Evolutionary conservation across 2,113 vertebrate species (phyloP), one percentile per base, ranked within the genome.

Genomic region (Cisticola juncidis): DNA sequence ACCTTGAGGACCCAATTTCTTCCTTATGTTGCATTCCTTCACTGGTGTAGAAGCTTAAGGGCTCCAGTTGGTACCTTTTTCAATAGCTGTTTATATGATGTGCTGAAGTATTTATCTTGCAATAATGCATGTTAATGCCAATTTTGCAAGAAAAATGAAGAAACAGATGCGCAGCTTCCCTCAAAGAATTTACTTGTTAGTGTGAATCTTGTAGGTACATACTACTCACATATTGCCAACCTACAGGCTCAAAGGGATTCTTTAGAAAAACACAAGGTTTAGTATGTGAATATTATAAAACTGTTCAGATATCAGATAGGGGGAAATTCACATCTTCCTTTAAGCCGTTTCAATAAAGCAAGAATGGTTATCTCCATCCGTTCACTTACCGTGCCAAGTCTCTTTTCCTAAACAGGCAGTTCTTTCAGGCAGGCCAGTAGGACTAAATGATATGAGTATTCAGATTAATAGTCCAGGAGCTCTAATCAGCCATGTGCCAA

Each of bases 1-100:
- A 97, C 96, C 93, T 97, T 85, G 74, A 97, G 90, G 85, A 95
- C 70, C 69, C 96, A 89, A 94, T 97, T 96, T 96, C 87, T 97
- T 96, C 95, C 95, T 94, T 93, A 89, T 87, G 84, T 82, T 93
- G 58, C 90, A 42, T 95, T 96, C 81, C 54, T 92, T 83, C 76
- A 87, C 65, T 81, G 60, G 36, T 72, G 47, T 68, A 91, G 82
- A 92, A 87, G 93, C 94, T 96, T 93, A 95, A 93, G 83, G 78
- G 83, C 48, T 88, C 8, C 14, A 45, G 61, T 86, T 92, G 72
- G 36, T 88, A 93, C 80, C 50, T 91, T 83, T 89, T 89, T 66
- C 83, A 62, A 84, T 85, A 85, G 81, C 62, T 62, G 26, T 48
- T 94, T 90, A 78, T 91, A 85, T 54, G 51, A 86, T 65, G 78